Evolutionary conservation across 2,797 vertebrate species (phyloP).

Genomic region (Nothura maculosa): DNA sequence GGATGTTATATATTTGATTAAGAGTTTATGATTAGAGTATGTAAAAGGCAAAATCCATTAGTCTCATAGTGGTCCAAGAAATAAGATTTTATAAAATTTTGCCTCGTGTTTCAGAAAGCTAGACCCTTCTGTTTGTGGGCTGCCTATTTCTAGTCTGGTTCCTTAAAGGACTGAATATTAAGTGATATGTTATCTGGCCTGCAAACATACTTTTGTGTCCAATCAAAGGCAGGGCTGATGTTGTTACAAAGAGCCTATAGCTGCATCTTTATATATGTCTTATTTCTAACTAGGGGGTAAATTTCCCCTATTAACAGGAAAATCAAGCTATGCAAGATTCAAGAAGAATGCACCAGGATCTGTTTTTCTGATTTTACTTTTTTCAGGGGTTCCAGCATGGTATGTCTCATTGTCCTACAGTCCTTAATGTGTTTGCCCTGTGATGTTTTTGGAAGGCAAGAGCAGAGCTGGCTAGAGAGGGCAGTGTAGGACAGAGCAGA

Average conservation of each 20-base stretch:
- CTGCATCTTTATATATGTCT: background rate
- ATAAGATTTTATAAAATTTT: background rate
- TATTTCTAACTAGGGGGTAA: background rate
- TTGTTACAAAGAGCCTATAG: background rate
- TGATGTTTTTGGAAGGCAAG: background rate
- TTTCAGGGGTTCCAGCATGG: background rate
- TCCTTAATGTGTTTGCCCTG: background rate
- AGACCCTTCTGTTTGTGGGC: background rate
- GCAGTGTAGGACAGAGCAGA: background rate
- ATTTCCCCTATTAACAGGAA: background rate
- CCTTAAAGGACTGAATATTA: background rate
- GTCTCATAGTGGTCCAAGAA: background rate
- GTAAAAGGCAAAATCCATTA: background rate
- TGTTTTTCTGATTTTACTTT: background rate
- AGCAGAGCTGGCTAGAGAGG: background rate
- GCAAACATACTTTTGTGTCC: background rate
- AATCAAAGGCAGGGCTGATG: background rate
- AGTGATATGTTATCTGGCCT: background rate
- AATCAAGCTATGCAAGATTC: background rate
- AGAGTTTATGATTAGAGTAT: background rate
- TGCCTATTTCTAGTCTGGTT: background rate
- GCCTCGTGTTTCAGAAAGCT: background rate
- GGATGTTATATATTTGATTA: background rate
- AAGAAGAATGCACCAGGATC: background rate
- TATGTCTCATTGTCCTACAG: background rate